Conservation (phyloP, 2,113 vertebrate species). For the Lagenorhynchus albirostris region DNA sequence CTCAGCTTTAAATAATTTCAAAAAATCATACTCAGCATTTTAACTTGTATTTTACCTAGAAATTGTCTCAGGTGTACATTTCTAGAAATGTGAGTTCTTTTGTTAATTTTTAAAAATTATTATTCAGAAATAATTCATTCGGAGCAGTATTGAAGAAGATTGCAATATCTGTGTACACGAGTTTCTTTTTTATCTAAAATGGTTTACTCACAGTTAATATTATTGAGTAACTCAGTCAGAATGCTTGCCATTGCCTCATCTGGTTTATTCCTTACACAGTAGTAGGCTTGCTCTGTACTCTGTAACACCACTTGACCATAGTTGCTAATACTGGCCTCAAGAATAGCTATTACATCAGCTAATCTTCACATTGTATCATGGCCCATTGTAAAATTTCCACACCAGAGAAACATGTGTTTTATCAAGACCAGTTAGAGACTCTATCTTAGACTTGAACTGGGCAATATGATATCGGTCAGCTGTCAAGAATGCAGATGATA, state of each 20-base stretch:
- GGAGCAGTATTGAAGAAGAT: background rate
- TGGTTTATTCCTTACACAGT: background rate
- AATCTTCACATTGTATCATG: background rate
- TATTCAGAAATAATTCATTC: background rate
- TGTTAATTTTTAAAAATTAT: background rate
- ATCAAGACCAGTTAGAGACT: background rate
- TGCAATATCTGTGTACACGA: no score
- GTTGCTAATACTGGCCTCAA: background rate
- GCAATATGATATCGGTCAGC: background rate
- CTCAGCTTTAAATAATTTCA: background rate
- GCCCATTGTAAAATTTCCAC: background rate
- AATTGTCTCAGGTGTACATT: background rate
- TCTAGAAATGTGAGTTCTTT: background rate
- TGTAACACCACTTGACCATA: background rate
- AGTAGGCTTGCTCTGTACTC: background rate
- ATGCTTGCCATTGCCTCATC: background rate
- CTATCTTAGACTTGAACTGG: background rate
- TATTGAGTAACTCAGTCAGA: background rate
- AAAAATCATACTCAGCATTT: background rate
- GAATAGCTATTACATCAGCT: background rate
- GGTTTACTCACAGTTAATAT: background rate
- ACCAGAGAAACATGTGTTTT: background rate
- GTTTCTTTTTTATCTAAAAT: background rate
- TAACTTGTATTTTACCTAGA: background rate
- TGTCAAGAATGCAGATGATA: background rate